Evolutionary conservation across 1,140 invertebrate genomes (phyloP).

Genomic region (Scaptomyza pallida): DNA sequence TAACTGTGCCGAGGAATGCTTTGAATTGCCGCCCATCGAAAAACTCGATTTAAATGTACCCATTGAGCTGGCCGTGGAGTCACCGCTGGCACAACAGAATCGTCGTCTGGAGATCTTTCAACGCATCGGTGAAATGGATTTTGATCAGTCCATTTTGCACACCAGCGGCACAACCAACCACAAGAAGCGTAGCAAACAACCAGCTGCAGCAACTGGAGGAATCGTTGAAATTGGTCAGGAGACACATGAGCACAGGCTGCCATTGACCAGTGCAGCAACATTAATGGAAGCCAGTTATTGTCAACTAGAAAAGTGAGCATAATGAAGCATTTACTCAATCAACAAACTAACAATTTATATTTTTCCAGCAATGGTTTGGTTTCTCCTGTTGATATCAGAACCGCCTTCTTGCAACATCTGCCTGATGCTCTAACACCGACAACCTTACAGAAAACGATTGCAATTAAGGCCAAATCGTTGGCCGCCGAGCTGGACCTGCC

Average conservation of each 20-base stretch:
- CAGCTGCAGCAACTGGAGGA: conserved; percentile 19
- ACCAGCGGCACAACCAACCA: conserved; percentile 33
- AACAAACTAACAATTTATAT: neutral
- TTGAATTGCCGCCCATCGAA: conserved; percentile 84
- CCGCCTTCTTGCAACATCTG: conserved; percentile 55
- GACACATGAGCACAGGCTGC: conserved; percentile 47
- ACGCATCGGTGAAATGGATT: conserved; percentile 79
- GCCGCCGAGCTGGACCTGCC: conserved; percentile 68
- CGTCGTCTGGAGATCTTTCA: conserved; percentile 80
- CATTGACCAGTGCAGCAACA: conserved; percentile 61
- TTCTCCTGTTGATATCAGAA: conserved; percentile 60
- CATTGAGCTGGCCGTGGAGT: conserved; percentile 83
- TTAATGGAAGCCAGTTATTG: conserved; percentile 81
- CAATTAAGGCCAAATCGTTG: conserved; percentile 59
- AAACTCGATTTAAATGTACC: conserved; percentile 84
- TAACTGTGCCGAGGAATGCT: conserved; percentile 85
- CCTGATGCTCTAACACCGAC: conserved; percentile 68
- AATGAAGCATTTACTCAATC: neutral
- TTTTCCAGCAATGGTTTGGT: conserved; percentile 60
- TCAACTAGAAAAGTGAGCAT: conserved; percentile 61
- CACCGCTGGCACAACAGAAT: conserved; percentile 71
- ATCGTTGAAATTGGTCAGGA: conserved; percentile 81
- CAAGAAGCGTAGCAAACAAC: conserved; percentile 39
- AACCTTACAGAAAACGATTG: conserved; percentile 60
- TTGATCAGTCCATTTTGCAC: conserved; percentile 76